Evolutionary conservation across 1,140 invertebrate species (phyloP), one percentile per base, ranked within the genome.

Genomic region (Hylaeus anthracinus): DNA sequence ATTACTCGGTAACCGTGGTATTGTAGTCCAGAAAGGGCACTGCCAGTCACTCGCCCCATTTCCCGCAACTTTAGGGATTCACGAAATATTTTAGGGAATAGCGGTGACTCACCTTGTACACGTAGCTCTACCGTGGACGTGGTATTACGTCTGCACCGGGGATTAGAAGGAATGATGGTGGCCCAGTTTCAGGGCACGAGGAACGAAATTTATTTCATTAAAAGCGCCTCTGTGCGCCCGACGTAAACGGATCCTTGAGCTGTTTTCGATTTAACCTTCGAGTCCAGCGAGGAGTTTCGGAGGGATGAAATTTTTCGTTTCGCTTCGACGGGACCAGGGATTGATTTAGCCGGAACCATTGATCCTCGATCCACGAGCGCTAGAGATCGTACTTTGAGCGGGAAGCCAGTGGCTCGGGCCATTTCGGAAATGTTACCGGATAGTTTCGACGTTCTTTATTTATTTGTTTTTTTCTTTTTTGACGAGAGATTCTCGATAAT

Each of bases 191-290:
- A 12, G 15, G 15, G 9, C 48, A 37, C 73, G 14, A 63, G 70
- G 70, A 73, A 73, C 55, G 70, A 79, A 79, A 79, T 79, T 73
- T 79, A 79, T 79, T 79, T 79, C 77, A 65, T 79, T 73, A 79
- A 61, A 73, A 45, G 60, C 70, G 41, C 51, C 51, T 72, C 48
- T 72, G 76, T 72, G 67, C 48, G 76, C 51, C 60, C 51, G 77
- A 73, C 77, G 77, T 79, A 79, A 79, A 79, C 76, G 60, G 70
- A 64, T 79, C 61, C 60, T 79, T 56, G 60, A 72, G 51, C 77
- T 61, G 70, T 79, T 79, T 79, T 73, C 77, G 69, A 79, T 64
- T 79, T 65, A 79, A 55, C 76, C 70, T 61, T 70, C 75, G 43
- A 70, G 26, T 12, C 9, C 43, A 41, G 2, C 26, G 48, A 26